A percentile compares a stretch with the other conserved stretches of the same genome.
phyloP scores from a whole-genome alignment of 2,113 vertebrate species.

The Diphyllodes magnificus region DNA sequence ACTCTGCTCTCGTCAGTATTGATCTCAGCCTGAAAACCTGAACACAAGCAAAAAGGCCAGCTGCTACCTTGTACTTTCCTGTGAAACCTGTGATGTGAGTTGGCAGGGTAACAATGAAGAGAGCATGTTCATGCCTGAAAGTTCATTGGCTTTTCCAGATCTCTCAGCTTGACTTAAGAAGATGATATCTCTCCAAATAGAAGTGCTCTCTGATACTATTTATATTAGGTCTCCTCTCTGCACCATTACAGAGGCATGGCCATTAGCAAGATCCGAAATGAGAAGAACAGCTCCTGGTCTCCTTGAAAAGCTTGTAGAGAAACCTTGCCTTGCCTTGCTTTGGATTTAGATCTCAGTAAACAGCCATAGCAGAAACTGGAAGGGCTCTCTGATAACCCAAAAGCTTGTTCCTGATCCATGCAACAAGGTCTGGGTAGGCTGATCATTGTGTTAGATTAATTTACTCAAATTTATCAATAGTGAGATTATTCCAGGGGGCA shows the following conservation, averaged over 20 bases:
- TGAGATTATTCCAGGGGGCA: background rate
- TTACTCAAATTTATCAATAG: background rate
- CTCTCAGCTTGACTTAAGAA: background rate
- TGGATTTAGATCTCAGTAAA: background rate
- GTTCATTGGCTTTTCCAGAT: background rate
- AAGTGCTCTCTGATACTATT: background rate
- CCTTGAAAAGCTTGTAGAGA: background rate
- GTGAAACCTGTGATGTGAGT: background rate
- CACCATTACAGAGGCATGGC: background rate
- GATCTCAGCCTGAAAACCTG: background rate
- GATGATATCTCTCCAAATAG: background rate
- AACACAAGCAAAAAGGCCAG: background rate
- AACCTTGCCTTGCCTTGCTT: background rate
- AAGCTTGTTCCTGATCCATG: background rate
- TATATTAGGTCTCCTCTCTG: background rate
- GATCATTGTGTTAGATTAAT: background rate
- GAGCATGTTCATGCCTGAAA: background rate
- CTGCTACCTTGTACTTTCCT: background rate
- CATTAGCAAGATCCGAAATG: background rate
- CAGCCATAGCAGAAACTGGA: background rate
- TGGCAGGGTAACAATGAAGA: background rate
- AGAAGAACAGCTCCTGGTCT: rapidly evolving
- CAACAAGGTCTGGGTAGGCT: background rate
- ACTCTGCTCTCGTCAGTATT: background rate
- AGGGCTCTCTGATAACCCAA: background rate